Base-by-base conservation (phyloP, 2,888 invertebrate genomes). In the Oegoconia quadripuncta region DNA sequence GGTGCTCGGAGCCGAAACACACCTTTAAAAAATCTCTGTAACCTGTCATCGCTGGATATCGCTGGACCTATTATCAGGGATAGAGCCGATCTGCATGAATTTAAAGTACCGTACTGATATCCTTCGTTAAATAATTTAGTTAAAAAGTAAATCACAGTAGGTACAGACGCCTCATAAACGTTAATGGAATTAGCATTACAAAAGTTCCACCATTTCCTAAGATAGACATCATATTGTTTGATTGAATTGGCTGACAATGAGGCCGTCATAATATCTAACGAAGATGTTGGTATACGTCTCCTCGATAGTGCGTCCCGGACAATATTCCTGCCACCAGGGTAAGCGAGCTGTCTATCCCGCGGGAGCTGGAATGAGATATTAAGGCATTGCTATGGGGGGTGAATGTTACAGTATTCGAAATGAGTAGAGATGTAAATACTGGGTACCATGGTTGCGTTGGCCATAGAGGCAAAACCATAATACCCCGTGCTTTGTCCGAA, bases 301-400 rank as follows among this genome's bases (percentile, higher is more conserved):
- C 28, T 26, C 2, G 11, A 2, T 16, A 43, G 34, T 9, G 50
- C 39, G 26, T 17, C n/a, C 39, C 46, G 16, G 40, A 48, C 40
- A 46, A 40, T 25, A 31, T 28, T 23, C 37, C 44, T 14, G 46
- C 47, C 26, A 32, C 46, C 47, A 47, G 47, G 43, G 43, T 46
- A 47, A 47, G 30, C 12, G 27, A 27, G 7, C 29, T 11, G 18
- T 36, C 35, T 14, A 39, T 14, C 9, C 33, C 17, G 7, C 28
- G 13, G 16, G 11, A 16, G 37, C 26, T 34, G 30, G 27, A 39
- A 42, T 34, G 38, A 15, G 38, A 34, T 17, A 14, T 7, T 6
- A 36, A 3, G 5, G 23, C 7, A 31, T 17, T 14, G 25, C 18
- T 3, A 26, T 12, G 3, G 0, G 31, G 30, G 3, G 22, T 12